Evolutionary conservation across 2,113 vertebrate genomes (phyloP).

Genomic region (Tringa solitaria): DNA sequence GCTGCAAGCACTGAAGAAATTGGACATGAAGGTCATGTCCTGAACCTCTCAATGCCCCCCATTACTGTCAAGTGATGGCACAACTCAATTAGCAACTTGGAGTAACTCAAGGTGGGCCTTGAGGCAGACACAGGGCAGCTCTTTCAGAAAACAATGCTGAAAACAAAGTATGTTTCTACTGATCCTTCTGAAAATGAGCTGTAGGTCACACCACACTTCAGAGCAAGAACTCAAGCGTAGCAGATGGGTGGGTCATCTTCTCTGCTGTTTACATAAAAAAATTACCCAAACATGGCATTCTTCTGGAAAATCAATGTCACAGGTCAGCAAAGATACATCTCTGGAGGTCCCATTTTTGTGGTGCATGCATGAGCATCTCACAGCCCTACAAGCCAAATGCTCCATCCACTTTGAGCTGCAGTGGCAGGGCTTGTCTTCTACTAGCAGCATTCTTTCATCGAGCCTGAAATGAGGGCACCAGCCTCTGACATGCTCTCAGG

Average conservation of each 20-base stretch:
- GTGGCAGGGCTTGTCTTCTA: neutral
- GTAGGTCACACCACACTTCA: neutral
- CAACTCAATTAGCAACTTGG: neutral
- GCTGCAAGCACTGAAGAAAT: neutral
- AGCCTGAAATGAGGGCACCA: neutral
- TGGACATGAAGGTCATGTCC: neutral
- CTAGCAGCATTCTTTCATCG: neutral
- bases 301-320: neutral
- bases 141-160: rapidly evolving
- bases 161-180: neutral
- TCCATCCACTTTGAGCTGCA: neutral
- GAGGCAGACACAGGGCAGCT: neutral
- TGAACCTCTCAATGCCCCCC: neutral
- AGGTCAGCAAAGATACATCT: neutral
- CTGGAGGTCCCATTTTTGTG: neutral
- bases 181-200: neutral
- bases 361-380: rapidly evolving
- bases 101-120: neutral
- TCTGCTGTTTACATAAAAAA: neutral
- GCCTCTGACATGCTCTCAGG: neutral
- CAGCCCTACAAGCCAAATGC: neutral
- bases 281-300: neutral
- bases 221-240: neutral
- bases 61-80: neutral
- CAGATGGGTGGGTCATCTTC: neutral